Evolutionary conservation across 2,797 vertebrate species (phyloP), one percentile per base, ranked within the genome.

Genomic region (Manis crassicaudata): DNA sequence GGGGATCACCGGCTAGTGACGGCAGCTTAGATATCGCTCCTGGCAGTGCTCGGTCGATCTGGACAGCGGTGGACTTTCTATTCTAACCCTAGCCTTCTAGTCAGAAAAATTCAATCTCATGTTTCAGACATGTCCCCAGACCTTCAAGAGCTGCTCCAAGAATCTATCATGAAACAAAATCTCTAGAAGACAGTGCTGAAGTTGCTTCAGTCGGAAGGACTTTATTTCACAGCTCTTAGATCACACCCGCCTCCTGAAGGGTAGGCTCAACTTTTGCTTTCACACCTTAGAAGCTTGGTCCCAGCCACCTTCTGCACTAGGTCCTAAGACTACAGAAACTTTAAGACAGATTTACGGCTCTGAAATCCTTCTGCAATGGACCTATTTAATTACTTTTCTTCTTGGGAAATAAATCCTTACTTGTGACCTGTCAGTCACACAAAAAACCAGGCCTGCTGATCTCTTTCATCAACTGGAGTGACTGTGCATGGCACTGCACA

Each of bases 391-490:
- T 25, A 72, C 54, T 84, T 82, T 92, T 92, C 68, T 77, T 95
- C 35, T 89, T 92, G 37, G 67, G 70, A 94, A 89, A 95, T 60
- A 81, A 90, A 96, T 35, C 52, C 63, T 85, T 94, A 94, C 52
- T 90, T 96, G 89, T 87, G 25, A 89, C 27, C 70, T 91, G 43
- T 37, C 75, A 70, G 58, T 88, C 77, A 76, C 35, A 83, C 20
- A 87, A 54, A 79, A 93, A 89, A 88, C 35, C 40, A 84, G 46
- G 25, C 68, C 21, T 6, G 14, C 9, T 85, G 25, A 68, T 81
- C 18, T 88, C 52, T 72, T 80, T 87, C 46, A 92, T 56, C 35
- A 37, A 25, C 10, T 32, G 62, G 52, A 43, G 62, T 7, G 23
- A 37, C 29, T 82, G 12, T 82, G 20, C 14, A 20, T 6, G 40